Conservation (phyloP, 2,888 invertebrate genomes). For the Lypha dubia region DNA sequence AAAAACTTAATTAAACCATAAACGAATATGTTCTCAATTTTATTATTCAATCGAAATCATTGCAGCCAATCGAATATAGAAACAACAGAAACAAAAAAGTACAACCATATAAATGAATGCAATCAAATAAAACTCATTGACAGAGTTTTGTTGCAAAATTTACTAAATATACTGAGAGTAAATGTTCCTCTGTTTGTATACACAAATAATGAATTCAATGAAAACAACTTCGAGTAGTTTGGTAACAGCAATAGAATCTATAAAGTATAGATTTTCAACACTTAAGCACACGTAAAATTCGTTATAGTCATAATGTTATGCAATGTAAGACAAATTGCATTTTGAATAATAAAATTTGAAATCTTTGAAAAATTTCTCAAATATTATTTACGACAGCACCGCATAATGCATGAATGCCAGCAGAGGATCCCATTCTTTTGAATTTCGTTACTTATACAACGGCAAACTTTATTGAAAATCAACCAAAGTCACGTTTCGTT, state of each 20-base stretch:
- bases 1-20: constrained; percentile 22
- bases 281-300: constrained; percentile 7
- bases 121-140: constrained; percentile 24
- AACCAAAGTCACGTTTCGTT: too few species aligned
- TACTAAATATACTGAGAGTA: background rate
- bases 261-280: background rate
- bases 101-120: constrained; percentile 8
- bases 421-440: too few species aligned
- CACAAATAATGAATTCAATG: constrained; percentile 14
- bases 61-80: constrained; percentile 6
- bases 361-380: constrained; percentile 11
- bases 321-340: constrained; percentile 25
- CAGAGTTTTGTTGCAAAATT: background rate
- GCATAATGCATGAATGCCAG: background rate
- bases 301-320: constrained; percentile 36
- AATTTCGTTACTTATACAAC: too few species aligned
- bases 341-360: constrained; percentile 40
- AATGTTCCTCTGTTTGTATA: constrained; percentile 4
- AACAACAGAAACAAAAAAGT: constrained; percentile 1
- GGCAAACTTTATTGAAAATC: too few species aligned
- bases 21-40: constrained; percentile 5
- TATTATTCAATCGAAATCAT: constrained; percentile 19
- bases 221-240: background rate
- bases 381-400: background rate
- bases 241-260: background rate